Evolutionary conservation across 2,113 vertebrate genomes (phyloP).

Genomic region (Apeltes quadracus): DNA sequence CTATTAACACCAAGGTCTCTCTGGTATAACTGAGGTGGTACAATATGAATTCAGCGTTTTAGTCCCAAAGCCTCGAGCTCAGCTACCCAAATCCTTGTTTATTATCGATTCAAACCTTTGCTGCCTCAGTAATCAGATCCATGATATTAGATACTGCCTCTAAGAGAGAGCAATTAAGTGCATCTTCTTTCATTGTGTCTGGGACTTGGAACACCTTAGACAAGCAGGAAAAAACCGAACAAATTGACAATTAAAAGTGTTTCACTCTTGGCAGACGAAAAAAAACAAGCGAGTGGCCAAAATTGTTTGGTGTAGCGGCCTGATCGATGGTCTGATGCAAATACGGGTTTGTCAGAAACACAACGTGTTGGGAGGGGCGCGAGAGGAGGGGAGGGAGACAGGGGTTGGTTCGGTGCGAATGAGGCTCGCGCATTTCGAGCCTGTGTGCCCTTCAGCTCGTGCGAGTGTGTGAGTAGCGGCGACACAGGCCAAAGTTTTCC

Average conservation of each 20-base stretch:
- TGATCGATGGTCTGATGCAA: slow-evolving; percentile 62
- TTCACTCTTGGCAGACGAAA: slow-evolving; percentile 49
- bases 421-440: slow-evolving; percentile 30
- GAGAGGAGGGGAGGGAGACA: slow-evolving; percentile 14
- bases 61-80: slow-evolving; percentile 12
- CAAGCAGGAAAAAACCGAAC: slow-evolving; percentile 41
- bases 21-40: not conserved
- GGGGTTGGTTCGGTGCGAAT: slow-evolving; percentile 5
- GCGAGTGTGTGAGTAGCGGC: slow-evolving; percentile 43
- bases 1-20: slow-evolving; percentile 26
- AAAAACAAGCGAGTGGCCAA: slow-evolving; percentile 38
- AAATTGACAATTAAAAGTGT: slow-evolving; percentile 69
- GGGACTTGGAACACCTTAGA: slow-evolving; percentile 29
- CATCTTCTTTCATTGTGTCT: slow-evolving; percentile 32
- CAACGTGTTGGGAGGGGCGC: slow-evolving; percentile 26
- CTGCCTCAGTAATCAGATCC: slow-evolving; percentile 45
- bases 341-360: slow-evolving; percentile 41
- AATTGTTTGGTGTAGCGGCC: slow-evolving; percentile 49
- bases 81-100: slow-evolving; percentile 1
- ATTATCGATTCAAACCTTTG: slow-evolving; percentile 38
- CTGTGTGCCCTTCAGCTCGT: slow-evolving; percentile 36
- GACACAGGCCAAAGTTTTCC: slow-evolving; percentile 52
- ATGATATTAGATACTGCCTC: slow-evolving; percentile 46
- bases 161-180: slow-evolving; percentile 49
- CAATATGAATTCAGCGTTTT: slow-evolving; percentile 12